Evolutionary conservation across 2,888 invertebrate species (phyloP), one percentile per base, ranked within the genome.

Genomic region (Embidobia sp.): DNA sequence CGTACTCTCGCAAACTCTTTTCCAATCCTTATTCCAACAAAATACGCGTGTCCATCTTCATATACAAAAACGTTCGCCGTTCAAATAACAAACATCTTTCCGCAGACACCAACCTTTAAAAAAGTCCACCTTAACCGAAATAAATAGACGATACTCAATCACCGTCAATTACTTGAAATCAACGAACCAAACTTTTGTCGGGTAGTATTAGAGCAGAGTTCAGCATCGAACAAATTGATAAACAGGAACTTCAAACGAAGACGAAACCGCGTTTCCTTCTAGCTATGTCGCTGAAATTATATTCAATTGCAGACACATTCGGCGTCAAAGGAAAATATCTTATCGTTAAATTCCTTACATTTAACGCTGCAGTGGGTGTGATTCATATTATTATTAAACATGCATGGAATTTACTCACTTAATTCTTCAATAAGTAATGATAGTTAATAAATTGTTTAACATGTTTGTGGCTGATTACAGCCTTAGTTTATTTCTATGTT

Each of bases 221-320:
- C 16, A 55, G 4, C 40, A 10, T 27, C 27, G 27, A 16, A 40
- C 16, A 57, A 57, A 57, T 57, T 57, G 29, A 37, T 55, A 48
- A 51, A 22, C 13, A 31, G 11, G 18, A 49, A 22, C 8, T 31
- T 18, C 11, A 35, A 35, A 51, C 13, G 40, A 42, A 42, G 8
- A 1, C 8, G 26, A 8, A 27, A 40, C 13, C 3, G 3, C 16
- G 7, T 4, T 10, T 35, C 10, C 10, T 40, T 19, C 37, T 37
- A 4, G 15, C 29, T 29, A 35, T 35, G 51, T 33, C 13, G 19
- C 35, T 19, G 7, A 35, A 51, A 35, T 51, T 35, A 8, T 13
- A 35, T 22, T 22, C 0, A 51, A 51, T 51, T 51, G 33, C 49
- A 27, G 16, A 6, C 26, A 26, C 26, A 44, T 11, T 44, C 26